Base-by-base conservation (phyloP, 2,797 vertebrate genomes). In the Dicrostonyx torquatus region DNA sequence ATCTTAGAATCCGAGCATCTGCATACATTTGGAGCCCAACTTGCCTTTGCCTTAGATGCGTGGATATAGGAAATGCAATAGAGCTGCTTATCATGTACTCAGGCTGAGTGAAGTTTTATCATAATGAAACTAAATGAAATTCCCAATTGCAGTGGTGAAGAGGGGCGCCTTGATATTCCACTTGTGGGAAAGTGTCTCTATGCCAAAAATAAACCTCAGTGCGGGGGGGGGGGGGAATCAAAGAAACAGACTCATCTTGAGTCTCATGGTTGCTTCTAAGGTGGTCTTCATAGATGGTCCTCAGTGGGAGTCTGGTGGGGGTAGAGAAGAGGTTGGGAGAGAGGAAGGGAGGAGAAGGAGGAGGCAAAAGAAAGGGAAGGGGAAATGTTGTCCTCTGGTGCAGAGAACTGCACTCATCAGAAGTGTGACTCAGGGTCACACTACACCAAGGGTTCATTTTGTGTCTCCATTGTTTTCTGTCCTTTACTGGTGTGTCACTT, bases 121-220 rank as follows among this genome's bases (percentile, higher is more conserved):
- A 43, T 83, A 94, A 95, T 85, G 94, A 95, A 93, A 82, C 80
- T 95, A 89, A 97, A 84, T 93, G 87, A 96, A 97, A 96, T 95
- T 86, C 85, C 87, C 90, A 89, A 87, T 86, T 90, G 29, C 87
- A n/a, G 50, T 60, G 77, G 64, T 86, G 37, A 66, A 95, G 90
- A 94, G 17, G 77, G 94, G 91, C 26, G 70, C 64, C 77, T 93
- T 78, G 72, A 68, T 94, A 90, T 68, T 18, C 17, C 93, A 90
- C 87, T 95, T 88, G 50, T 83, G 82, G 87, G 64, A 78, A 93
- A 83, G 76, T 87, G 80, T 50, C 26, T 94, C 4, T 43, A 13
- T 70, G 84, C 68, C 76, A 79, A 66, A 96, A 94, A 91, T 78
- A 89, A 89, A 45, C 22, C 11, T 73, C 22, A 53, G 43, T 31